Conservation (phyloP, 92 coral and sea anemone species). For the Virgularia gustaviana region DNA sequence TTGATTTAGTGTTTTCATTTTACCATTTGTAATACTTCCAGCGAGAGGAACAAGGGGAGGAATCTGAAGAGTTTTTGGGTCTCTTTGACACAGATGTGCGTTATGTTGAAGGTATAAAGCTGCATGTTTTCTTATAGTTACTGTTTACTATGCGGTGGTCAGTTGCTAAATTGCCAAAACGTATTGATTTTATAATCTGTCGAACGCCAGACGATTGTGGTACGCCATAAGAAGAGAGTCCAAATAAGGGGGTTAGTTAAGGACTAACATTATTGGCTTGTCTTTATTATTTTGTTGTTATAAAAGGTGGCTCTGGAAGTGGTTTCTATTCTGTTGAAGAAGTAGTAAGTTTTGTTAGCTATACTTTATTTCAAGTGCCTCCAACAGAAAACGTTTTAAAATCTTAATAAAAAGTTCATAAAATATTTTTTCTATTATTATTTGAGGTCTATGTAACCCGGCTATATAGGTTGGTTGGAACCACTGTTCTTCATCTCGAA, state of each 20-base stretch:
- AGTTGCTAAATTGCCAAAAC: neutral
- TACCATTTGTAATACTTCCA: too few species aligned
- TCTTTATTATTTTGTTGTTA: neutral
- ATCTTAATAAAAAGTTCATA: too few species aligned
- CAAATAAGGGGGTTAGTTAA: neutral
- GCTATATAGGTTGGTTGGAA: constrained; percentile 73
- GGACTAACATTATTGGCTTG: neutral
- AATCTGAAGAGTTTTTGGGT: constrained; percentile 84
- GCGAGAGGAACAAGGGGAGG: constrained; percentile 98
- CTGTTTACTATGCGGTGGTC: neutral
- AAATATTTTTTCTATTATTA: neutral
- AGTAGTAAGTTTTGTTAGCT: constrained; percentile 56
- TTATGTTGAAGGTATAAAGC: constrained; percentile 72
- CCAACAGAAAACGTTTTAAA: too few species aligned
- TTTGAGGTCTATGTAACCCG: constrained; percentile 50
- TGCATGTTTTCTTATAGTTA: too few species aligned
- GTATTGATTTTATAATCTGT: too few species aligned
- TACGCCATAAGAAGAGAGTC: neutral
- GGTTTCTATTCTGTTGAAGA: constrained; percentile 95
- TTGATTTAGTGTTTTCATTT: too few species aligned
- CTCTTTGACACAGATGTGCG: constrained; percentile 74
- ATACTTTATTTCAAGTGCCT: too few species aligned
- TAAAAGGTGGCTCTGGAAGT: constrained; percentile 95
- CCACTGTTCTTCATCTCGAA: constrained; percentile 70
- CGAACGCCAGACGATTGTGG: neutral